Evolutionary conservation across 2,797 vertebrate species (phyloP), one percentile per base, ranked within the genome.

Genomic region (Micrastur ruficollis): DNA sequence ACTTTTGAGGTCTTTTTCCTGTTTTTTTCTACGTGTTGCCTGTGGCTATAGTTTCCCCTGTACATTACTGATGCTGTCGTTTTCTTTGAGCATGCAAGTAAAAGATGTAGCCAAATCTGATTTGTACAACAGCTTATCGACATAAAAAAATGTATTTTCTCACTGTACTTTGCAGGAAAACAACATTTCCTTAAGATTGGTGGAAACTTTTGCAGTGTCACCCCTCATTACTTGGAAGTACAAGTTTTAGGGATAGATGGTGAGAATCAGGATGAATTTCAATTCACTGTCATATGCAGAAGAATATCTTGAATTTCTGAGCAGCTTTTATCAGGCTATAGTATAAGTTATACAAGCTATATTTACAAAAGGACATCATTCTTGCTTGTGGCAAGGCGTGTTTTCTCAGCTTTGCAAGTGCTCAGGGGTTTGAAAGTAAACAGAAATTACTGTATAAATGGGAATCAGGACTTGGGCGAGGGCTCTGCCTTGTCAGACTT

Each of bases 1-100:
- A 63, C 34, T 96, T 96, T 36, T 26, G 38, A 75, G 71, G 29
- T 22, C 36, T 81, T 90, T 94, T 98, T 97, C 95, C 95, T 97
- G 91, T 90, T 97, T 97, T 91, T 59, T 23, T 20, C 62, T 14
- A 4, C 12, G 11, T 49, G 56, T 31, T 16, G 25, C 74, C 52
- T 20, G 49, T 31, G 27, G 42, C 66, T 68, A 1, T 21, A 50
- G 46, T 65, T 96, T 71, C 79, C 92, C 62, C 58, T 17, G 44
- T 27, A 29, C 29, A 1, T 72, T 59, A n/a, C 62, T 16, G 87
- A 11, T n/a, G 38, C 61, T 27, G 15, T 44, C 7, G 3, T 89
- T 80, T 73, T 38, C 42, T 61, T 47, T 14, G 21, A 91, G 71
- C 31, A 31, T 0, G 0, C 19, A 18, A 62, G 22, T 56, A 14